These are phyloP conservation scores for Oenanthe oenanthe DNA, from an alignment of 2,113 vertebrate genomes.

Conservation along the genomic window DNA sequence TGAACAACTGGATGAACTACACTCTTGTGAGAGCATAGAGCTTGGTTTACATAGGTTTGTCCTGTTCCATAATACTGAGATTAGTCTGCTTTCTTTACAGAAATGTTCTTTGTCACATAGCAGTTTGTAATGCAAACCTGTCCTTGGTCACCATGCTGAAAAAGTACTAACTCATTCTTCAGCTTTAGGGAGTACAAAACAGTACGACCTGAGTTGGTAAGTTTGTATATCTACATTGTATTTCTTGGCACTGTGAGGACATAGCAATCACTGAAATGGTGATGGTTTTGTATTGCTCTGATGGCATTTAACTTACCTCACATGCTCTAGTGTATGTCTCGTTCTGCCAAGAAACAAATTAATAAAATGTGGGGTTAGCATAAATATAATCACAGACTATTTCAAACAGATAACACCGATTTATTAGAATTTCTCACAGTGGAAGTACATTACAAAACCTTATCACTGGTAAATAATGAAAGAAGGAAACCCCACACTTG, in stretches of 20 bases:
- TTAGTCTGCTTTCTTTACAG: background rate
- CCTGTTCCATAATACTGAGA: background rate
- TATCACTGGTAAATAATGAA: background rate
- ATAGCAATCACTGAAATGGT: background rate
- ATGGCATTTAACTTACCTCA: slow-evolving; percentile 65
- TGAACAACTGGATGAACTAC: background rate
- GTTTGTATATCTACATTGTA: background rate
- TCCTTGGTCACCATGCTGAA: background rate
- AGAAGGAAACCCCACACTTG: background rate
- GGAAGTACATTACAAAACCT: background rate
- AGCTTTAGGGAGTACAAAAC: background rate
- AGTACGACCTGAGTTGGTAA: background rate
- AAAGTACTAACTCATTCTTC: background rate
- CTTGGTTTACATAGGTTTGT: background rate
- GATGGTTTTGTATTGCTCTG: background rate
- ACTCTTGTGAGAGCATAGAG: background rate
- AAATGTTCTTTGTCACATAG: background rate
- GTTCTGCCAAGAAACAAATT: slow-evolving; percentile 61
- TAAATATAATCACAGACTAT: background rate
- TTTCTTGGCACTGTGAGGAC: background rate
- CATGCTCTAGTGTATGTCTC: slow-evolving; percentile 46
- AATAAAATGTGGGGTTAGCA: background rate
- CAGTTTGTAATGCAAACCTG: background rate
- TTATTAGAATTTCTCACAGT: background rate
- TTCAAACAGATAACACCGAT: background rate